Evolutionary conservation across 2,797 vertebrate species (phyloP).

Genomic region (Menidia menidia): DNA sequence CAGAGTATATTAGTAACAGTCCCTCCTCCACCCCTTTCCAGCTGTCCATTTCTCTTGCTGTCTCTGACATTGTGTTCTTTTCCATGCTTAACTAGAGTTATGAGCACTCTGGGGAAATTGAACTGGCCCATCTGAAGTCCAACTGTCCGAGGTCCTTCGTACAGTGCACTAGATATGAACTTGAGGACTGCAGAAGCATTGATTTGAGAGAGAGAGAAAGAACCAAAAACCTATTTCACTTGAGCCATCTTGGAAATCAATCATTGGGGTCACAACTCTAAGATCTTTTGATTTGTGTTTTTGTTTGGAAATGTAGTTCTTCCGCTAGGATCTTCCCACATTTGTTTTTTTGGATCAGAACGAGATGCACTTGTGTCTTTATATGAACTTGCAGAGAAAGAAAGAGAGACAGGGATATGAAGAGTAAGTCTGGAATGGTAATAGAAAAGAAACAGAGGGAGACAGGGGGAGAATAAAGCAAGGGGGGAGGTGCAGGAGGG

Average conservation of each 20-base stretch:
- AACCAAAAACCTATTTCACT: slow-evolving; percentile 79
- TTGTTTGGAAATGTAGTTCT: slow-evolving; percentile 82
- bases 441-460: slow-evolving; percentile 37
- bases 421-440: slow-evolving; percentile 42
- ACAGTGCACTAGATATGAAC: slow-evolving; percentile 86
- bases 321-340: slow-evolving; percentile 73
- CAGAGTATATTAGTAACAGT: slow-evolving; percentile 68
- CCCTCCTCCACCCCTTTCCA: slow-evolving; percentile 83
- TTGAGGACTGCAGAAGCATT: slow-evolving; percentile 82
- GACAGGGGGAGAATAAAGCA: slow-evolving; percentile 60
- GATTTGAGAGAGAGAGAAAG: slow-evolving; percentile 81
- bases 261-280: slow-evolving; percentile 78
- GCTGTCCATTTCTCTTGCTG: slow-evolving; percentile 81
- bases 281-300: slow-evolving; percentile 84
- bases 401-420: slow-evolving; percentile 83
- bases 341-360: slow-evolving; percentile 75
- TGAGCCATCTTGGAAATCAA: slow-evolving; percentile 75
- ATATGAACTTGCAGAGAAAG: slow-evolving; percentile 88
- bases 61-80: slow-evolving; percentile 86
- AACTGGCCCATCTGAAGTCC: slow-evolving; percentile 86
- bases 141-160: slow-evolving; percentile 86
- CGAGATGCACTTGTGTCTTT: slow-evolving; percentile 82
- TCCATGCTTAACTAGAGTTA: slow-evolving; percentile 87
- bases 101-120: slow-evolving; percentile 86
- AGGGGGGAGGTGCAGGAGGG: slow-evolving; percentile 76